phyloP scores from a whole-genome alignment of 2,113 vertebrate species.

The Telmatochromis sp. region DNA sequence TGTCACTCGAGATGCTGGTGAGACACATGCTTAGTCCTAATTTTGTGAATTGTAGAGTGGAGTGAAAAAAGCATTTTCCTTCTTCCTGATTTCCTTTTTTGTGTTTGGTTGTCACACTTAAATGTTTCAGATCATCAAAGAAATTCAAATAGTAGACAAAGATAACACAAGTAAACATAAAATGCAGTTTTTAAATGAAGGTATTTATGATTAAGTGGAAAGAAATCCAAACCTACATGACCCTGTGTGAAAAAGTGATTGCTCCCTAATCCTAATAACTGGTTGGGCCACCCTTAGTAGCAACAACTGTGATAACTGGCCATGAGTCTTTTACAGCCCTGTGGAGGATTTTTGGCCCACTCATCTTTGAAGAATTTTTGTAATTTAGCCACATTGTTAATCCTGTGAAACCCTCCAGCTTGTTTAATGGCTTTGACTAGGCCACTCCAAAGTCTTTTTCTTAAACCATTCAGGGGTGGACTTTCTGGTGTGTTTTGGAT shows the following conservation, averaged over 20 bases:
- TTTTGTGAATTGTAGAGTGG: not conserved
- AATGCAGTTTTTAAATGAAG: not conserved
- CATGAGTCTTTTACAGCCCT: not conserved
- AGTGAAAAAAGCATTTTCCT: accelerated
- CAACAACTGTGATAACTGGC: not conserved
- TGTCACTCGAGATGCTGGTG: not conserved
- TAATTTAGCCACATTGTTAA: not conserved
- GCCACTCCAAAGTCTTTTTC: not conserved
- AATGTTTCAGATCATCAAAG: not conserved
- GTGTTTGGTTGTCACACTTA: not conserved
- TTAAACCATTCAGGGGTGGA: not conserved
- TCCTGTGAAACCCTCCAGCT: not conserved
- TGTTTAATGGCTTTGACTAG: not conserved
- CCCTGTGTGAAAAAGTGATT: not conserved
- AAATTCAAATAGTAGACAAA: not conserved
- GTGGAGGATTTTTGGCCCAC: not conserved
- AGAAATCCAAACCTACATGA: not conserved
- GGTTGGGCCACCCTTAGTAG: not conserved
- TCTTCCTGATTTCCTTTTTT: not conserved
- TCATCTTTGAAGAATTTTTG: not conserved
- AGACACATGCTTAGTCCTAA: not conserved
- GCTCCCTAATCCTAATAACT: not conserved
- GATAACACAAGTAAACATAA: not conserved
- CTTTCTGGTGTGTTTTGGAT: not conserved
- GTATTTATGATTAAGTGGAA: not conserved